Evolutionary conservation across 37 sponge, comb jelly and placozoan genomes (phyloP).

Genomic region (Halisarca cf. caerulea): DNA sequence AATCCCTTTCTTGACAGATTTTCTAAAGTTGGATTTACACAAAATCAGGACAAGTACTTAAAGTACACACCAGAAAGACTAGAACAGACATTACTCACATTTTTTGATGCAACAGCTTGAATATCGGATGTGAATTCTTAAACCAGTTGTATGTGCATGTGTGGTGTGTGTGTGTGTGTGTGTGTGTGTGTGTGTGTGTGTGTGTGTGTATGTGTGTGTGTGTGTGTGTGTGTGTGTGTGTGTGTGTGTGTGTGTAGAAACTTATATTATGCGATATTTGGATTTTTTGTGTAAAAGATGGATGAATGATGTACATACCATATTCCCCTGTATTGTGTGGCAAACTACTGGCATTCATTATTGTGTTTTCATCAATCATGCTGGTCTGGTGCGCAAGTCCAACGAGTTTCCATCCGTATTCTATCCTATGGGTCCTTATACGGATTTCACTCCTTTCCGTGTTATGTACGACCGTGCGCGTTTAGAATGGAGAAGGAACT

Average conservation of each 20-base stretch:
- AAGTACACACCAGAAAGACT: conserved; percentile 72
- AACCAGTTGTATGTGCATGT: not conserved
- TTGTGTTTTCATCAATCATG: no score
- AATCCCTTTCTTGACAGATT: conserved; percentile 42
- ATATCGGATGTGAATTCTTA: not conserved
- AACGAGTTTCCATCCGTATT: no score
- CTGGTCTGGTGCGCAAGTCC: no score
- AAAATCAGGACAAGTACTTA: conserved; percentile 92
- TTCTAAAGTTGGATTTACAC: conserved; percentile 67
- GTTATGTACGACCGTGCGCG: no score
- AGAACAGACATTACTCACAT: conserved; percentile 52
- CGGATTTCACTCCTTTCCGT: no score
- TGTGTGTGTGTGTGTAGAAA: conserved; percentile 6
- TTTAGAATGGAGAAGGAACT: not conserved
- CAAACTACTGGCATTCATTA: no score
- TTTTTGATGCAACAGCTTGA: conserved; percentile 85
- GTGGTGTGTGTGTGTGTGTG: conserved; percentile 13
- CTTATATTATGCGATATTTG: not conserved
- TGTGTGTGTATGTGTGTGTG: not conserved
- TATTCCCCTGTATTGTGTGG: no score
- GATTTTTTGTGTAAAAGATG: not conserved
- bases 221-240: conserved; percentile 25
- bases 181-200: not conserved
- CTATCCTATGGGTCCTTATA: no score
- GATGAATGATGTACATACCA: no score